Conservation (phyloP, 2,113 vertebrate genomes). For the Dissostichus mawsoni region DNA sequence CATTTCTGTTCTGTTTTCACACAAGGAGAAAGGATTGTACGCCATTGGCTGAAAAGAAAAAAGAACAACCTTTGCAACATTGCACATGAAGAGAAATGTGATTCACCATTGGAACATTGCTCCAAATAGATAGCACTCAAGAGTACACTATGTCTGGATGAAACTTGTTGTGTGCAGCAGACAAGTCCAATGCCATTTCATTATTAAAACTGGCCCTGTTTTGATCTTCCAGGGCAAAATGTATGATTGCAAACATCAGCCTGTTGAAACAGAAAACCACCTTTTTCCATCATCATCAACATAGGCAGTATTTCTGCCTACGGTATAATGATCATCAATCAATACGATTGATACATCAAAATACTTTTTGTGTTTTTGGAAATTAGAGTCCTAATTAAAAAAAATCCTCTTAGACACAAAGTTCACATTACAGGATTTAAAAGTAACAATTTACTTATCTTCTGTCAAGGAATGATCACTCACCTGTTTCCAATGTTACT, state of each 20-base stretch:
- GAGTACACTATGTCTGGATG: neutral
- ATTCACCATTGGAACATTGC: neutral
- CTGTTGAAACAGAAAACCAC: neutral
- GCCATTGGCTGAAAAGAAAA: neutral
- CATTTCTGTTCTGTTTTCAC: neutral
- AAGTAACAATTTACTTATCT: too few relatives aligned
- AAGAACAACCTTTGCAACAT: neutral
- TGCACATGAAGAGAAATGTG: neutral
- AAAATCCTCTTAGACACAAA: too few relatives aligned
- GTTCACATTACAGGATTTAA: neutral
- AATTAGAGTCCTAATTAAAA: too few relatives aligned
- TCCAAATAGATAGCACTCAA: slow-evolving; percentile 1
- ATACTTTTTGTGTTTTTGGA: too few relatives aligned
- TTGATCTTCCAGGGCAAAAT: neutral
- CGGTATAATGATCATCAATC: neutral
- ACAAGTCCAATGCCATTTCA: neutral
- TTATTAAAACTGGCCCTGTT: neutral
- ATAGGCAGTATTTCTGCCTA: neutral
- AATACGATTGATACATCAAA: neutral
- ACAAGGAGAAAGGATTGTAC: neutral
- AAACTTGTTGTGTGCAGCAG: neutral
- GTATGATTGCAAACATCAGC: neutral
- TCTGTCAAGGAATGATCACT: too few relatives aligned
- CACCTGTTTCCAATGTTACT: too few relatives aligned
- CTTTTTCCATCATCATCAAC: too few relatives aligned